A percentile compares a stretch with the other conserved stretches of the same genome.
Conservation (phyloP, 2,113 vertebrate genomes). For the Seriola dumerili region DNA sequence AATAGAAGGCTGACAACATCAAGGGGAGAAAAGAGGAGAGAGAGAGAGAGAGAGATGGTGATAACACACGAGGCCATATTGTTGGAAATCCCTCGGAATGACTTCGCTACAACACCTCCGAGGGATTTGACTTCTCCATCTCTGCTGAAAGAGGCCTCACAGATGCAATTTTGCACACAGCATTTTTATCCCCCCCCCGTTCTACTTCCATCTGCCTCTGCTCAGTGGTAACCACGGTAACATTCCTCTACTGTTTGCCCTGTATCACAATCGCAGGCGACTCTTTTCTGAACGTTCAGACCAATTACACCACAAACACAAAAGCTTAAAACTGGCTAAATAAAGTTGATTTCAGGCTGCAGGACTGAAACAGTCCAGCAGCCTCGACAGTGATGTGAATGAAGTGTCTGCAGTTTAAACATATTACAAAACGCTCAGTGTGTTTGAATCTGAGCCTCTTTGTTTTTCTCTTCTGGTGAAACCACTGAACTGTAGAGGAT, state of each 20-base stretch:
- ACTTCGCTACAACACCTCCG: constrained; percentile 16
- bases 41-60: background rate
- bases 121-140: constrained; percentile 44
- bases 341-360: background rate
- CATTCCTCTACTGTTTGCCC: background rate
- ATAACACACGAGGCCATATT: constrained; percentile 4
- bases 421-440: too few species aligned
- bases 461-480: background rate
- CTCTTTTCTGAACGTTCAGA: background rate
- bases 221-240: background rate
- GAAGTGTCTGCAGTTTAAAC: too few species aligned
- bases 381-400: too few species aligned
- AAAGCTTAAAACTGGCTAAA: background rate
- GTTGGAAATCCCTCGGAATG: constrained; percentile 27
- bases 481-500: background rate
- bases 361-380: background rate
- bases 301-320: too few species aligned
- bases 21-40: background rate
- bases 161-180: constrained; percentile 38
- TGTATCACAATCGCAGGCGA: too few species aligned
- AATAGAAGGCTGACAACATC: constrained; percentile 30
- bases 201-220: constrained; percentile 1
- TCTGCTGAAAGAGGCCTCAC: constrained; percentile 14
- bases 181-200: constrained; percentile 21
- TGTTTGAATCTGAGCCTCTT: background rate